Conservation (phyloP, 2,888 invertebrate species). For the Torymus aiolomorphi region DNA sequence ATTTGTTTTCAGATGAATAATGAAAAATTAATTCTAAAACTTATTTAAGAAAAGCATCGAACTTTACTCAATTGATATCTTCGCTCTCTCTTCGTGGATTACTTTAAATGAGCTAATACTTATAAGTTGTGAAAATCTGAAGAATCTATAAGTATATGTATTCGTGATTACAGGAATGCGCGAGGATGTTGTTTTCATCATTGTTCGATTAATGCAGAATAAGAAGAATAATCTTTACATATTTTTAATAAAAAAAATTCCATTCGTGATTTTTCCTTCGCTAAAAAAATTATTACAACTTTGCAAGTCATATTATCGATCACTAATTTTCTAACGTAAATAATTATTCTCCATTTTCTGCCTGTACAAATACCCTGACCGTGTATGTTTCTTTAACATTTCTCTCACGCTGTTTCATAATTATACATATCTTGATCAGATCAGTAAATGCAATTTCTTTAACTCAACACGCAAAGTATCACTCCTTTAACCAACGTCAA, state of each 20-base stretch:
- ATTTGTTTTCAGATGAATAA: neutral
- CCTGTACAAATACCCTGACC: slow-evolving; percentile 18
- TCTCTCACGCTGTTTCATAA: neutral
- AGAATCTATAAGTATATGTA: neutral
- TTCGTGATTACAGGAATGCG: slow-evolving; percentile 9
- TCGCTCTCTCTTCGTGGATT: slow-evolving; percentile 43
- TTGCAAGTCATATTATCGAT: too few relatives aligned
- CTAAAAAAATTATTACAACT: neutral
- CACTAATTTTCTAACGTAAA: too few relatives aligned
- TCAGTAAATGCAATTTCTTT: slow-evolving; percentile 22
- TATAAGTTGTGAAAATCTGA: neutral
- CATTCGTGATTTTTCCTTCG: neutral
- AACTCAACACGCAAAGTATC: slow-evolving; percentile 35
- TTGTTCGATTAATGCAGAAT: slow-evolving; percentile 11
- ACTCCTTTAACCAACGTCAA: slow-evolving; percentile 63
- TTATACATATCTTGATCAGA: slow-evolving; percentile 23
- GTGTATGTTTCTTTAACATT: neutral
- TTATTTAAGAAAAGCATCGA: slow-evolving; percentile 8
- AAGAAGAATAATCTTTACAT: slow-evolving; percentile 24
- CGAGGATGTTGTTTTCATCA: slow-evolving; percentile 17
- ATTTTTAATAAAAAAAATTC: neutral
- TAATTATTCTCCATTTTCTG: neutral
- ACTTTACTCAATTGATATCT: neutral
- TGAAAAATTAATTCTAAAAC: neutral
- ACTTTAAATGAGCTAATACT: slow-evolving; percentile 1